Base-by-base conservation (phyloP, 2,888 invertebrate genomes). In the Gisinianus flammeolus region DNA sequence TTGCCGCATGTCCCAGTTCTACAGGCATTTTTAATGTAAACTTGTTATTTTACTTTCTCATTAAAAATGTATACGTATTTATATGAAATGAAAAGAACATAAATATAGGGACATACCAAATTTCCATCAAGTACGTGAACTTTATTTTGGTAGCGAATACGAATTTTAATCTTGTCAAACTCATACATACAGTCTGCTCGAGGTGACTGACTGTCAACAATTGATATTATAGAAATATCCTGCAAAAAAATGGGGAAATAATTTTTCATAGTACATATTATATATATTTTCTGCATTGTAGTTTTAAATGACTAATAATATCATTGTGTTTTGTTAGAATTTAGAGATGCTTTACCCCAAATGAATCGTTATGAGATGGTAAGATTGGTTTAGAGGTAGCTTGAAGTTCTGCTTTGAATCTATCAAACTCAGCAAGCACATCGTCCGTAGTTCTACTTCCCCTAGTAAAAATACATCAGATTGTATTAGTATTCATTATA, bases 1-100 rank as follows among this genome's bases (percentile, higher is more conserved):
- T 22, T 26, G 54, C 26, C 56, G 56, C 16, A 76, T 12, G 30
- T 69, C 69, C 76, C 68, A 76, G 35, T 19, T 28, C 76, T 73
- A 26, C 6, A 33, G 31, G 22, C 52, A 8, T 58, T 12, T 58
- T n/a, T 52, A 52, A 52, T 12, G n/a, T n/a, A n/a, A n/a, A n/a
- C n/a, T n/a, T n/a, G n/a, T n/a, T n/a, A n/a, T n/a, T n/a, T n/a
- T n/a, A n/a, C n/a, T n/a, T n/a, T n/a, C n/a, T n/a, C n/a, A n/a
- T n/a, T n/a, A n/a, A n/a, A n/a, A n/a, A n/a, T n/a, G n/a, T n/a
- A n/a, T n/a, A n/a, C n/a, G n/a, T n/a, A n/a, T n/a, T n/a, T n/a
- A n/a, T n/a, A 67, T 67, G 8, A 24, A 10, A 67, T 67, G 5
- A 54, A n/a, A n/a, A 10, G 22, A 12, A 24, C 26, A 19, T 28